Conservation (phyloP, 2,113 vertebrate genomes). For the Gobio gobio region DNA sequence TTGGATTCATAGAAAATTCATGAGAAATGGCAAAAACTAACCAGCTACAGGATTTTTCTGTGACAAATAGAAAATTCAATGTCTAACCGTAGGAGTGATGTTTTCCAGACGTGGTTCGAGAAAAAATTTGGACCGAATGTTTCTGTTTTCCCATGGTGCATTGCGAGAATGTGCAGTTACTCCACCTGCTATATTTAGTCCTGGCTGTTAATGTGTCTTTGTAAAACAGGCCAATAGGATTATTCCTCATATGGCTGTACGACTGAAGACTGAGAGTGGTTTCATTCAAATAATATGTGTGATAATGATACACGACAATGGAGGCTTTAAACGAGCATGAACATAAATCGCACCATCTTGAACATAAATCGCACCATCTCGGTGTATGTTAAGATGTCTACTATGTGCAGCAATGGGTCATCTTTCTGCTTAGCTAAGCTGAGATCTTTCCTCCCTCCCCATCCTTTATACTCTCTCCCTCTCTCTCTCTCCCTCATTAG, state of each 20-base stretch:
- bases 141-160: conserved; percentile 47
- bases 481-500: conserved; percentile 43
- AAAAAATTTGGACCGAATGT: conserved; percentile 52
- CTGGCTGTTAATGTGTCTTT: conserved; percentile 53
- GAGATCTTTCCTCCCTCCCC: conserved; percentile 44
- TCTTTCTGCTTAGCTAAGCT: conserved; percentile 64
- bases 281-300: conserved; percentile 31
- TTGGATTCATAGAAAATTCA: conserved; percentile 55
- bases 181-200: conserved; percentile 57
- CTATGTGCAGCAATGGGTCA: conserved; percentile 44
- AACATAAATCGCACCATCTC: conserved; percentile 2
- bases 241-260: conserved; percentile 27
- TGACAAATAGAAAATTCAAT: conserved; percentile 18
- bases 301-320: background rate
- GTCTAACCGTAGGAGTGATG: conserved; percentile 1
- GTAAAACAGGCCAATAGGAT: conserved; percentile 51
- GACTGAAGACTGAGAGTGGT: background rate
- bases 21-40: conserved; percentile 28
- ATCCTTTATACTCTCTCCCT: conserved; percentile 15
- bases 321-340: background rate
- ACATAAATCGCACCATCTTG: background rate
- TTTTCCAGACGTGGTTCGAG: background rate
- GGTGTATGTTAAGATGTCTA: conserved; percentile 34
- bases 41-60: conserved; percentile 8
- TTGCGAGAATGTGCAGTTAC: conserved; percentile 39